Evolutionary conservation across 2,888 invertebrate species (phyloP).

Genomic region (Archaeoteleia sp.): DNA sequence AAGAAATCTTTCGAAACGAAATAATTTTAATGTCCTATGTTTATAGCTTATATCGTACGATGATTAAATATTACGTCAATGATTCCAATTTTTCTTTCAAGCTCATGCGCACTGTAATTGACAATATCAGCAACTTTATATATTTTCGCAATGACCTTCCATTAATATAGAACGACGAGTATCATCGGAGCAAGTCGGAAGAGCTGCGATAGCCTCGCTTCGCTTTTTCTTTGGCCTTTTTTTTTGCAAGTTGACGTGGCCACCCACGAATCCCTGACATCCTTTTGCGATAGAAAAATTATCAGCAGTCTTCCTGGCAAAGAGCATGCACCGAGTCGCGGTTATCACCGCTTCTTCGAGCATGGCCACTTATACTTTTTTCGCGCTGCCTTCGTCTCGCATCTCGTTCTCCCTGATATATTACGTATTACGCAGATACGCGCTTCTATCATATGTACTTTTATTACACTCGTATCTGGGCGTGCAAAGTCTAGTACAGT

Average conservation of each 20-base stretch:
- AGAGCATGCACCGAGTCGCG: constrained; percentile 36
- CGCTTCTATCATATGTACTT: constrained; percentile 54
- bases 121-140: constrained; percentile 22
- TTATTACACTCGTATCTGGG: constrained; percentile 42
- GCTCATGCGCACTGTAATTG: constrained; percentile 9
- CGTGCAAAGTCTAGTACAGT: constrained; percentile 31
- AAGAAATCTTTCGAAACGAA: no score
- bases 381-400: constrained; percentile 29
- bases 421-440: constrained; percentile 62
- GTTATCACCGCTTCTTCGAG: constrained; percentile 37
- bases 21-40: no score
- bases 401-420: constrained; percentile 51
- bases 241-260: constrained; percentile 35
- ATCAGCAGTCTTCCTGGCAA: constrained; percentile 68
- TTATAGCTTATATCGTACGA: no score
- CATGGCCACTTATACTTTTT: constrained; percentile 37
- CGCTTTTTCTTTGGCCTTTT: constrained; percentile 25
- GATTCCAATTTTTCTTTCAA: no score
- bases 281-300: constrained; percentile 67
- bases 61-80: no score
- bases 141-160: constrained; percentile 28
- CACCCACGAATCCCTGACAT: constrained; percentile 63
- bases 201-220: constrained; percentile 24
- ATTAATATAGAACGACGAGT: constrained; percentile 17
- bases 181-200: constrained; percentile 8